These are phyloP conservation scores for Chloebia gouldiae DNA, from an alignment of 2,113 vertebrate genomes.

Conservation along the genomic window DNA sequence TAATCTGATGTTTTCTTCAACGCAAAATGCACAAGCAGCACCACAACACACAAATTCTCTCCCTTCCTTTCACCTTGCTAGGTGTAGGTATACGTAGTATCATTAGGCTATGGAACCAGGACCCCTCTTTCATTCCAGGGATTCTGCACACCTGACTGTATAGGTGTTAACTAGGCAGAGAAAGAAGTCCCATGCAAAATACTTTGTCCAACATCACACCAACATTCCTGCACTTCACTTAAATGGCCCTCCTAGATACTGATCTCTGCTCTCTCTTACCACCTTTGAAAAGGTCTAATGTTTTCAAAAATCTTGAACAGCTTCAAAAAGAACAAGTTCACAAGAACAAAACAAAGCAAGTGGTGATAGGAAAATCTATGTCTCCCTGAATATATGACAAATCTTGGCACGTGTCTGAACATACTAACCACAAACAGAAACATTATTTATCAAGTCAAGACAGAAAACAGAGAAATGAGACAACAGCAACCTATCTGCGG, in stretches of 20 bases:
- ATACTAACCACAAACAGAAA: constrained; percentile 32
- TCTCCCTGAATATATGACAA: neutral
- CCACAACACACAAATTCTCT: neutral
- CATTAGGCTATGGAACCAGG: neutral
- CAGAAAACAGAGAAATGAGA: neutral
- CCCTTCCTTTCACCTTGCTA: neutral
- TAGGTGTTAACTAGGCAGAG: neutral
- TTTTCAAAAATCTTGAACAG: neutral
- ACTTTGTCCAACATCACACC: neutral
- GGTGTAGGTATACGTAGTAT: neutral
- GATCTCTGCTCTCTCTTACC: neutral
- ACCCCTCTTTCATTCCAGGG: neutral
- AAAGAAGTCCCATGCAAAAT: neutral
- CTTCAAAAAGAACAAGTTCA: constrained; percentile 1
- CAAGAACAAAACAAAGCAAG: constrained; percentile 5
- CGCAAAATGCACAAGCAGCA: neutral
- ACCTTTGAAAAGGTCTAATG: neutral
- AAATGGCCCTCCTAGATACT: neutral
- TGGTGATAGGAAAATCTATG: constrained; percentile 7
- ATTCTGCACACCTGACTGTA: neutral
- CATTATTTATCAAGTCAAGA: neutral
- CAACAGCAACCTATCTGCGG: neutral
- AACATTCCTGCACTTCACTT: neutral
- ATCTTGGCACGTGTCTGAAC: neutral
- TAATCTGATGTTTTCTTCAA: neutral